Evolutionary conservation across 1,140 invertebrate species (phyloP).

Genomic region (Tenebrio molitor): DNA sequence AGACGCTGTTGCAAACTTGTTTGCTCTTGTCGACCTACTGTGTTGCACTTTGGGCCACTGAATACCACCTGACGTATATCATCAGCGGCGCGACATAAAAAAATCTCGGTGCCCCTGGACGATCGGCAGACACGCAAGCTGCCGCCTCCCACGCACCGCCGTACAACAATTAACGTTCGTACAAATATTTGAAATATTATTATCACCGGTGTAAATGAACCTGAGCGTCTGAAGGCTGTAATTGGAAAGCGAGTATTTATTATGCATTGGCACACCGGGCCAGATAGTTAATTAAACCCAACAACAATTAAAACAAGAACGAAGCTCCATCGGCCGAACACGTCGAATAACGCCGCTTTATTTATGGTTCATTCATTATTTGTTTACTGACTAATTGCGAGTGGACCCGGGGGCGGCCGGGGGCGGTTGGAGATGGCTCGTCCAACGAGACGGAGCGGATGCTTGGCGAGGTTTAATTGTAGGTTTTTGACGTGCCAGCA

Average conservation of each 20-base stretch:
- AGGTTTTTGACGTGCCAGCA: no score
- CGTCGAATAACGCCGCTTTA: conserved; percentile 54
- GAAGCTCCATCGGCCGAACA: conserved; percentile 48
- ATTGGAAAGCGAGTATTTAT: conserved; percentile 62
- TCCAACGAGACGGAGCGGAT: no score
- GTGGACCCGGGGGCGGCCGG: conserved; percentile 43
- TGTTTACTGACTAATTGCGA: conserved; percentile 61
- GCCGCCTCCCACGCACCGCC: conserved; percentile 49
- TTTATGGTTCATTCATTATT: conserved; percentile 62
- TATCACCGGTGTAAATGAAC: conserved; percentile 62
- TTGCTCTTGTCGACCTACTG: no score
- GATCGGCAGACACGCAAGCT: conserved; percentile 15
- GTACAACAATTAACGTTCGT: conserved; percentile 59
- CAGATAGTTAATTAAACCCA: conserved; percentile 55
- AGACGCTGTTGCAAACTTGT: no score
- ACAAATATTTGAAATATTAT: conserved; percentile 64
- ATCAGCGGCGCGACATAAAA: no score
- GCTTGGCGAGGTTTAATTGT: no score
- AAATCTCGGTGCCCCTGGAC: no score
- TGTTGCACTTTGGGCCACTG: no score
- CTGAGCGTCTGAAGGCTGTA: conserved; percentile 56
- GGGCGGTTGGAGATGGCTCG: no score
- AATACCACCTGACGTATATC: no score
- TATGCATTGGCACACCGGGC: conserved; percentile 57
- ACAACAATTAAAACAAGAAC: conserved; percentile 55